A percentile compares a stretch with the other conserved stretches of the same genome.
phyloP scores from a whole-genome alignment of 1,140 invertebrate genomes.

The Anastatus disparis region DNA sequence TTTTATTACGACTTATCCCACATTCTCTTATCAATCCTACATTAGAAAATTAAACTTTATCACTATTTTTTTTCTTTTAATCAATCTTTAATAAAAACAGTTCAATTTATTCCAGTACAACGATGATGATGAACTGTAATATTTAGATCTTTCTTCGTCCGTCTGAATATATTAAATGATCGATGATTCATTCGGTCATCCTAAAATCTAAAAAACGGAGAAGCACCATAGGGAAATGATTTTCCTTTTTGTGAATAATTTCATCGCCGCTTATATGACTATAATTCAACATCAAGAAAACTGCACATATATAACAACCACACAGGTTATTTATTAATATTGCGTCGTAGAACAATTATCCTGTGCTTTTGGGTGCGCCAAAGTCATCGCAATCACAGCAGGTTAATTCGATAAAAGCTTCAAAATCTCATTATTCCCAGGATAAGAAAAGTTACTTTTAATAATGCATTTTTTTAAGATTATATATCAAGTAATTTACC shows the following conservation, averaged over 20 bases:
- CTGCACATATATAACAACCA: background rate
- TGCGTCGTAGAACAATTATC: background rate
- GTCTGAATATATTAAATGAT: background rate
- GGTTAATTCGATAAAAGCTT: constrained; percentile 13
- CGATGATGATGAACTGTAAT: background rate
- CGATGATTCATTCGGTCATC: background rate
- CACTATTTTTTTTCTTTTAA: no score
- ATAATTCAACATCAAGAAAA: constrained; percentile 30
- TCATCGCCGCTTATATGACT: background rate
- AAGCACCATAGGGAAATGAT: constrained; percentile 24
- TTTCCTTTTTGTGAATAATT: no score
- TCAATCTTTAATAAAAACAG: background rate
- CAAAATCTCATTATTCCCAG: background rate
- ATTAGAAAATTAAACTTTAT: no score
- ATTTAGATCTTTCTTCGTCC: background rate
- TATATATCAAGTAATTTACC: background rate
- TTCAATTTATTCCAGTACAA: background rate
- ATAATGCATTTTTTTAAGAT: constrained; percentile 4
- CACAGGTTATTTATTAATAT: constrained; percentile 12
- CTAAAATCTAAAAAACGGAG: constrained; percentile 11
- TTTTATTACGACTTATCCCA: constrained; percentile 6
- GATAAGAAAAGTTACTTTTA: constrained; percentile 1
- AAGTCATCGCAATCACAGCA: constrained; percentile 24
- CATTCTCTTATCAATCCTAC: background rate
- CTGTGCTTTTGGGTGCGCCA: constrained; percentile 10